A percentile compares a stretch with the other conserved stretches of the same genome.
Evolutionary conservation across 1,140 invertebrate species (phyloP).

Genomic region (Mya arenaria): DNA sequence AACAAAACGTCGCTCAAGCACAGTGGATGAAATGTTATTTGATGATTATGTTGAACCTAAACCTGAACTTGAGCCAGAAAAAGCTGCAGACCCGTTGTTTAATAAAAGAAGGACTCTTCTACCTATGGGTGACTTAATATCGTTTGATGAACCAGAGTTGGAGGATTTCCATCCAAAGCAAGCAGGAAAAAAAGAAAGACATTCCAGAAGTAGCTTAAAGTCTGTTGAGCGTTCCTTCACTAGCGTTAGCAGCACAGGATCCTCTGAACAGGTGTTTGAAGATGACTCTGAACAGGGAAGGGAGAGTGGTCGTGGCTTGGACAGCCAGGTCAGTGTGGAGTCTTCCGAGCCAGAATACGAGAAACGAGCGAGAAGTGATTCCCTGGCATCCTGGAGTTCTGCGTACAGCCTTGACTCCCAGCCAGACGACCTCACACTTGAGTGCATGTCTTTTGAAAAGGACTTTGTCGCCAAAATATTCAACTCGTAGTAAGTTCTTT

Average conservation of each 20-base stretch:
- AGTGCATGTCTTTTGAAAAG: slow-evolving; percentile 87
- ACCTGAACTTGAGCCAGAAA: slow-evolving; percentile 53
- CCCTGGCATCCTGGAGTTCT: slow-evolving; percentile 88
- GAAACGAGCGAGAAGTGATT: slow-evolving; percentile 81
- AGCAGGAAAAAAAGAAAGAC: slow-evolving; percentile 4
- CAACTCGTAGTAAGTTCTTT: slow-evolving; percentile 69
- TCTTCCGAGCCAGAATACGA: slow-evolving; percentile 82
- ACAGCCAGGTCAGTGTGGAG: slow-evolving; percentile 83
- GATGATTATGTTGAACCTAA: slow-evolving; percentile 74
- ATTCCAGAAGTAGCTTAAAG: background rate
- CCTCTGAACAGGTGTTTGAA: slow-evolving; percentile 58
- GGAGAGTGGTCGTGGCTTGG: slow-evolving; percentile 33
- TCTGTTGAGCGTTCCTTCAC: slow-evolving; percentile 13
- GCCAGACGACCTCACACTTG: slow-evolving; percentile 85
- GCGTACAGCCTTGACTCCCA: slow-evolving; percentile 88
- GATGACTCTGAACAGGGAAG: background rate
- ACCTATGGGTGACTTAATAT: slow-evolving; percentile 74
- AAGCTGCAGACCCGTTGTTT: slow-evolving; percentile 21
- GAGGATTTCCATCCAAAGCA: slow-evolving; percentile 47
- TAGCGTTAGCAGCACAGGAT: slow-evolving; percentile 62
- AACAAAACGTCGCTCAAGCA: slow-evolving; percentile 73
- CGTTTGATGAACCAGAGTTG: slow-evolving; percentile 72
- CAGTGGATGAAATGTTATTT: slow-evolving; percentile 78
- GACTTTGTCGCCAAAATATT: slow-evolving; percentile 88
- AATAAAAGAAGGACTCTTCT: slow-evolving; percentile 60